Evolutionary conservation across 1,140 invertebrate genomes (phyloP).

Genomic region (Drosophila santomea): DNA sequence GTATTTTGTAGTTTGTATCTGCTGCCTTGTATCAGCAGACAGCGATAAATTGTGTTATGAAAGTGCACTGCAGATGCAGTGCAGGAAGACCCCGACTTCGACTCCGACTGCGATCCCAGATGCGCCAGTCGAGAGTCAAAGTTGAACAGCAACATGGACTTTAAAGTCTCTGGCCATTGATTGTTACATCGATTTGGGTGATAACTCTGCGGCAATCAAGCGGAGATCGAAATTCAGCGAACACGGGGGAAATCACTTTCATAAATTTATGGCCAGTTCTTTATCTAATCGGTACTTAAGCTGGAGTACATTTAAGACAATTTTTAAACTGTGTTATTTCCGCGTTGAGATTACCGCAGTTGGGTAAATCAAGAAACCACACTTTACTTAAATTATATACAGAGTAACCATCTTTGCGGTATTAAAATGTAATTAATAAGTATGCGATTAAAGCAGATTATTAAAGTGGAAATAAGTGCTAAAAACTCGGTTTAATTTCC

Average conservation of each 20-base stretch:
- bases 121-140: constrained; percentile 38
- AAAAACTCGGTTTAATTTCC: too few species aligned
- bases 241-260: constrained; percentile 32
- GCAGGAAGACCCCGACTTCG: constrained; percentile 41
- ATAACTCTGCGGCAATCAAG: constrained; percentile 40
- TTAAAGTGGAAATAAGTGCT: neutral
- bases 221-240: constrained; percentile 16
- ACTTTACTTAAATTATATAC: too few species aligned
- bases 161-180: constrained; percentile 24
- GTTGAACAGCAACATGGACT: constrained; percentile 45
- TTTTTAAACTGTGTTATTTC: constrained; percentile 14
- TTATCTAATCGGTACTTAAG: constrained; percentile 23
- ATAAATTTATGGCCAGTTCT: constrained; percentile 24
- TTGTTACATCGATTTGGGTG: constrained; percentile 45
- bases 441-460: neutral
- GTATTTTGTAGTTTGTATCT: constrained; percentile 62
- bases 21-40: constrained; percentile 60
- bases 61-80: constrained; percentile 53
- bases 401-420: too few species aligned
- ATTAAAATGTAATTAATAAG: neutral
- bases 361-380: neutral
- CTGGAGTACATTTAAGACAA: neutral
- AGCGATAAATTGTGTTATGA: constrained; percentile 70
- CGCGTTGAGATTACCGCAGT: neutral
- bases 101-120: constrained; percentile 1